These are phyloP conservation scores for Mesorhabditis belari DNA, from an alignment of 2,888 invertebrate species.

Conservation along the genomic window DNA sequence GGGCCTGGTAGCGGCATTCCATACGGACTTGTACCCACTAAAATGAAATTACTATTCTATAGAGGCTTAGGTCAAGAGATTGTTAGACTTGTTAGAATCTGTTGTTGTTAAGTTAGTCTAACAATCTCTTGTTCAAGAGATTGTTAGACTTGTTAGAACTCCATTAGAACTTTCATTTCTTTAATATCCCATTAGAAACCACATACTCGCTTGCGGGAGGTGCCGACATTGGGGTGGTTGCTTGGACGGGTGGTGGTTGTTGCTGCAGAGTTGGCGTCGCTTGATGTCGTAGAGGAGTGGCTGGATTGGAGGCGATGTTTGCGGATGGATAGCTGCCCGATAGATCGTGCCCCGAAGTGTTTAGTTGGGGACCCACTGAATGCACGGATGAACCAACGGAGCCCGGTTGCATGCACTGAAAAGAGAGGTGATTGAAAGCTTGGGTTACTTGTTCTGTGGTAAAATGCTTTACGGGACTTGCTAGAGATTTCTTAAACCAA, in stretches of 20 bases:
- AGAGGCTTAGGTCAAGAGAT: neutral
- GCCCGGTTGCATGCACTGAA: neutral
- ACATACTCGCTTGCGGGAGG: neutral
- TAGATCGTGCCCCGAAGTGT: neutral
- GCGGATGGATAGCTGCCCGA: neutral
- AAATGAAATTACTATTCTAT: no score
- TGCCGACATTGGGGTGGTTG: neutral
- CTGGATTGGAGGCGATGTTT: neutral
- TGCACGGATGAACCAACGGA: neutral
- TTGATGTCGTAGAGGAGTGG: neutral
- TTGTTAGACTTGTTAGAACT: no score
- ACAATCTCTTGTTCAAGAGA: neutral
- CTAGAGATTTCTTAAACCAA: no score
- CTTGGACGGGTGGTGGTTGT: no score
- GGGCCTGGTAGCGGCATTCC: neutral
- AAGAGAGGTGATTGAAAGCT: no score
- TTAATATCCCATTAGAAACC: no score
- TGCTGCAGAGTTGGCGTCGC: neutral
- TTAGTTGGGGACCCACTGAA: neutral
- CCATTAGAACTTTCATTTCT: no score
- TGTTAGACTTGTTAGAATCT: no score
- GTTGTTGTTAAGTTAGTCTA: no score
- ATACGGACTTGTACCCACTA: neutral
- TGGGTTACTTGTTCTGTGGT: no score
- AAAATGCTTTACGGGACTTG: no score